phyloP scores from a whole-genome alignment of 2,797 vertebrate species.

The Danio albolineatus region DNA sequence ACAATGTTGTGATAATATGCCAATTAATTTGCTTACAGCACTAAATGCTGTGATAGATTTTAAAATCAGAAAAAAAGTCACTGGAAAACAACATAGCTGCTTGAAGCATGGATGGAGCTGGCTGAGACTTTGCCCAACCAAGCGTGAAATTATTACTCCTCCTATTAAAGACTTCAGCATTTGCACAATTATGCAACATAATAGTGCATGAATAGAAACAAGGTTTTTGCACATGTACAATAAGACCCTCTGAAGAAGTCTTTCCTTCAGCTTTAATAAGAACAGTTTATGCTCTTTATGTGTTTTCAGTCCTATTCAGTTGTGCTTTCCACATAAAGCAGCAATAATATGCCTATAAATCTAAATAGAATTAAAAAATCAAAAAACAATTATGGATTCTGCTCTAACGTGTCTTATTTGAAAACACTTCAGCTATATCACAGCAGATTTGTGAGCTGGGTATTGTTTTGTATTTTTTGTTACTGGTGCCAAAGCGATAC shows the following conservation, averaged over 20 bases:
- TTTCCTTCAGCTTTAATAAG: not conserved
- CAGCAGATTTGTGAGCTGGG: not conserved
- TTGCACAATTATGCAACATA: constrained; percentile 35
- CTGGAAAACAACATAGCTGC: constrained; percentile 19
- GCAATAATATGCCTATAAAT: not conserved
- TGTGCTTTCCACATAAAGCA: not conserved
- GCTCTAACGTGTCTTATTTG: not conserved
- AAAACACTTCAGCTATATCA: not conserved
- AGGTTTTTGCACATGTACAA: not conserved
- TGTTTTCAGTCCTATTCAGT: not conserved
- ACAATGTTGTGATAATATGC: constrained; percentile 67
- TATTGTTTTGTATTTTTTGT: too few relatives aligned
- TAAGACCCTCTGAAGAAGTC: not conserved
- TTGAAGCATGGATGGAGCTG: constrained; percentile 20
- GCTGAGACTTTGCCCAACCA: constrained; percentile 26
- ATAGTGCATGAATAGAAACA: constrained; percentile 31
- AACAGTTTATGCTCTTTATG: not conserved
- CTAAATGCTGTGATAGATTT: constrained; percentile 38
- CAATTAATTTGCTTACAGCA: constrained; percentile 67
- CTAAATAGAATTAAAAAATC: too few relatives aligned
- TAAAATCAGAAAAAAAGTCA: constrained; percentile 46
- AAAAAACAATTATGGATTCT: not conserved
- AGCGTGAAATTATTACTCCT: constrained; percentile 45
- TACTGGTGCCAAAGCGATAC: too few relatives aligned
- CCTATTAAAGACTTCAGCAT: constrained; percentile 33